Base-by-base conservation (phyloP, 2,113 vertebrate species). In the Xiphophorus maculatus region DNA sequence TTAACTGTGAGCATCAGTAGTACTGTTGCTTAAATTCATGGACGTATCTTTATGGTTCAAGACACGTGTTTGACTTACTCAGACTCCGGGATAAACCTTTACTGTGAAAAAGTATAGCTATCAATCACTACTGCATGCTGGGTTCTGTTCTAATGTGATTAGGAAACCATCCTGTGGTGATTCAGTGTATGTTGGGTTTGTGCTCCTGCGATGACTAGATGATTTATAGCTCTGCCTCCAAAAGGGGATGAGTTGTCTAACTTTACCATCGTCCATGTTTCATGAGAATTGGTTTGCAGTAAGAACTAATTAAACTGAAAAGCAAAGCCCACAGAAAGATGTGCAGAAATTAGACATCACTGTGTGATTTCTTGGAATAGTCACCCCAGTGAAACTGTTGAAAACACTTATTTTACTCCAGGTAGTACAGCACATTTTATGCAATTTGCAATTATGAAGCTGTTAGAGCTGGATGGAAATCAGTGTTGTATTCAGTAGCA, bases 191-290 rank as follows among this genome's bases (percentile, higher is more conserved):
- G 77, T 71, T 84, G 67, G 65, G 37, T 79, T 37, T 83, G 77
- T 54, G 71, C 35, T 81, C 72, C 74, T 75, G 74, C 84, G 75
- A 42, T 81, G 82, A 71, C 74, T 62, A 58, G 2, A 63, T 86
- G 85, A 88, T 79, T 48, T 82, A 89, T 87, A 81, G 73, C 68
- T 77, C 74, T 82, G 82, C 75, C 77, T 63, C 66, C 15, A 32
- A 73, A 69, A 67, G 79, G 73, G 64, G 62, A 37, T 12, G 70
- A 81, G 33, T 35, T 74, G 74, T 79, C 64, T 68, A 73, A 82
- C 67, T 81, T 75, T 40, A 37, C 67, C 70, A 69, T 33, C 35
- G 63, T 69, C 63, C 62, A 10, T 40, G 54, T 63, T 54, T 54
- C 17, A 25, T 25, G 19, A 54, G 19, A 25, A 54, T 54, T 54